Base-by-base conservation (phyloP, 2,797 vertebrate genomes). In the Neoniphon sammara region DNA sequence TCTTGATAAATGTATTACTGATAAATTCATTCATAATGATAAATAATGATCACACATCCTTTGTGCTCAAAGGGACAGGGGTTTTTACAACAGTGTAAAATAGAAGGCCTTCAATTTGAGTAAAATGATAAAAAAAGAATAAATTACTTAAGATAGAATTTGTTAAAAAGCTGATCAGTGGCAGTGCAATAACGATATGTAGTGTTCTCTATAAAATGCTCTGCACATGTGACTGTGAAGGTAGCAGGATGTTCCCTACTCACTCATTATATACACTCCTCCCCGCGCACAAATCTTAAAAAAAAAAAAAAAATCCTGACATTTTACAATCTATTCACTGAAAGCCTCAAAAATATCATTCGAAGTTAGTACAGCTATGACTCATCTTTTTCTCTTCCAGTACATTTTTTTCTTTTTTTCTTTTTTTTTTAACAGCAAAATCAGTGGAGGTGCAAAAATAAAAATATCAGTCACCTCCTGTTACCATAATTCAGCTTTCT, bases 401-500 rank as follows among this genome's bases (percentile, higher is more conserved):
- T 90, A 88, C 56, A 25, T 65, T 49, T 82, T 68, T 71, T 80
- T 81, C 14, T 17, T 1, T 39, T 12, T 36, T 50, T 55, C 46
- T 71, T 77, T 74, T 82, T 78, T 72, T 73, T 18, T 57, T 70
- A 84, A 85, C 82, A 85, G 79, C 77, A 90, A 88, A 87, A 90
- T 86, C 79, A 82, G 75, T 71, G 44, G 73, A 88, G 78, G 77
- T 69, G 81, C 44, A 67, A 72, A 84, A 90, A 85, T 74, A 89
- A 92, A 90, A 86, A 76, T 77, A 81, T 86, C 62, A 54, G 64
- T 85, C 83, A 80, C 81, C 82, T 87, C 73, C 60, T 73, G 78
- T 88, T 88, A 91, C 93, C 91, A 93, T 84, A 85, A 83, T 91
- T 89, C 84, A 79, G 81, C 84, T 84, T 27, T 91, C 89, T 93